Percentiles rank a stretch among this genome's conserved stretches.
These are phyloP conservation scores for Scrobipalpa costella DNA, from an alignment of 2,888 invertebrate species.

Conservation along the genomic window DNA sequence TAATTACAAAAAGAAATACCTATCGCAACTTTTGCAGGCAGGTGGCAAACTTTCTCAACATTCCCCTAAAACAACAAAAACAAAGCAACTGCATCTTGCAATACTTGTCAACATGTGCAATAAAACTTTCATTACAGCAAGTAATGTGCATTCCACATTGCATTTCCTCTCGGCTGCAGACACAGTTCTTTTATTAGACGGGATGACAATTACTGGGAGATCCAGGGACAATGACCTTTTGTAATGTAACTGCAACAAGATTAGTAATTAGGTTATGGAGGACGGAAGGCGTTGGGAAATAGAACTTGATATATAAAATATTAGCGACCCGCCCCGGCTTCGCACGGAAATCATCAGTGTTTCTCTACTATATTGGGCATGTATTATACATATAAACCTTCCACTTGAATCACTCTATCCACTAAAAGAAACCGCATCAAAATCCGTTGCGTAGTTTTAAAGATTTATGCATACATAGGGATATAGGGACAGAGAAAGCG, in stretches of 20 bases:
- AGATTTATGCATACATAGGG: no score
- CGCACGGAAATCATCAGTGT: no score
- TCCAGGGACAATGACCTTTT: neutral
- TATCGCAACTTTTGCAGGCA: neutral
- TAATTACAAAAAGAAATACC: no score
- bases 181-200: slow-evolving; percentile 11
- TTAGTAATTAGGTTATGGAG: neutral
- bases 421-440: no score
- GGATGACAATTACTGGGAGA: neutral
- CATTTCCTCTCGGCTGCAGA: neutral
- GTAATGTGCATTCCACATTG: slow-evolving; percentile 9
- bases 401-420: no score
- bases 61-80: neutral
- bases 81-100: neutral
- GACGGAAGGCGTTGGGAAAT: neutral
- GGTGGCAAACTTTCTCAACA: neutral
- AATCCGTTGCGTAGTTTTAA: no score
- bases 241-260: neutral
- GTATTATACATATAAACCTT: no score
- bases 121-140: neutral
- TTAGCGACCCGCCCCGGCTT: no score
- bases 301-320: no score
- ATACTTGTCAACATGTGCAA: neutral
- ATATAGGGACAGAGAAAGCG: no score
- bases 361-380: no score